phyloP scores from a whole-genome alignment of 2,113 vertebrate genomes.

The Hepsetus odoe region DNA sequence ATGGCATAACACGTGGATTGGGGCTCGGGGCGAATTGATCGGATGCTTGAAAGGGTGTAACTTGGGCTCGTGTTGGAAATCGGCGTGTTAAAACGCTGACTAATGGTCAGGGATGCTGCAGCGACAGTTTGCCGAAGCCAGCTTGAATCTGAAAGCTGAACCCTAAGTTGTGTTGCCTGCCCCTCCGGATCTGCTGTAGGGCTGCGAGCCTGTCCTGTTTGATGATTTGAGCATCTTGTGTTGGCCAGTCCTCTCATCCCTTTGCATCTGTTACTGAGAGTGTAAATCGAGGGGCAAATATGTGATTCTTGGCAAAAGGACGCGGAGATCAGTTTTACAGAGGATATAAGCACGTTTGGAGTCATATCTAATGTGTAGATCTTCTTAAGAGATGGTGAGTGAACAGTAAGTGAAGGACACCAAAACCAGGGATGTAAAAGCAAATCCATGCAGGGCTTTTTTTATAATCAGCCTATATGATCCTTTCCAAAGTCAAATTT shows the following conservation, averaged over 20 bases:
- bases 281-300: neutral
- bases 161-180: neutral
- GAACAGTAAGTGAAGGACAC: neutral
- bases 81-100: constrained; percentile 34
- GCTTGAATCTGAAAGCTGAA: constrained; percentile 6
- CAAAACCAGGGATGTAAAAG: too few species aligned
- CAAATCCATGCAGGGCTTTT: too few species aligned
- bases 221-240: neutral
- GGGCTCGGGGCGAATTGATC: too few species aligned
- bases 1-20: neutral
- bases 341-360: too few species aligned
- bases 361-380: too few species aligned
- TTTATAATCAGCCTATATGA: neutral
- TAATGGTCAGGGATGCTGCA: constrained; percentile 52
- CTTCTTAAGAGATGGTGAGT: neutral
- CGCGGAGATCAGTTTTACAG: too few species aligned
- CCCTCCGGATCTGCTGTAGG: neutral
- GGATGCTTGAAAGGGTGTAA: too few species aligned
- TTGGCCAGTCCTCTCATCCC: neutral
- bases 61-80: neutral
- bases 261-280: neutral
- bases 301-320: too few species aligned
- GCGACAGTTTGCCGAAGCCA: neutral
- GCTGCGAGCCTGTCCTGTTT: neutral
- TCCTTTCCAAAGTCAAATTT: neutral